Evolutionary conservation across 1,140 invertebrate species (phyloP).

Genomic region (Drosophila cardini): DNA sequence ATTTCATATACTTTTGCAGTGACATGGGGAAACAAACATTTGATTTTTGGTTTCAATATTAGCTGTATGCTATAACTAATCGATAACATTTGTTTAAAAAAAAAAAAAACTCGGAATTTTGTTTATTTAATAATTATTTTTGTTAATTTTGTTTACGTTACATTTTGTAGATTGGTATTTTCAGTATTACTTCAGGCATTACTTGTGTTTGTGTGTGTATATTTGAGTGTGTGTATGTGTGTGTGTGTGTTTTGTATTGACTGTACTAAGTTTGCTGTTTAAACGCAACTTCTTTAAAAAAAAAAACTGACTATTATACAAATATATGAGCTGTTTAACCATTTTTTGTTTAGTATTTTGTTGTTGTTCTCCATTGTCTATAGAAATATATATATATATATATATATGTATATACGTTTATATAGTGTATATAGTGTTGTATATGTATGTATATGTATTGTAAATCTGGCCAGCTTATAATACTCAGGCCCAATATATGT

Average conservation of each 20-base stretch:
- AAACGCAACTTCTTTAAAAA: conserved; percentile 5
- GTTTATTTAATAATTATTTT: conserved; percentile 25
- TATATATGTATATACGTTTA: conserved; percentile 36
- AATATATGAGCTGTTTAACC: conserved; percentile 37
- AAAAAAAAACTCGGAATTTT: conserved; percentile 35
- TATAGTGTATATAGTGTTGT: conserved; percentile 27
- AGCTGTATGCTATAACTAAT: conserved; percentile 53
- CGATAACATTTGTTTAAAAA: conserved; percentile 52
- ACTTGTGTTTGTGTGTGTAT: conserved; percentile 37
- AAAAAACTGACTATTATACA: conserved; percentile 51
- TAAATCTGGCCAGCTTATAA: conserved; percentile 32
- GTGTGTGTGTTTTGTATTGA: conserved; percentile 30
- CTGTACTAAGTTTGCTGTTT: conserved; percentile 38
- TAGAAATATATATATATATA: conserved; percentile 66
- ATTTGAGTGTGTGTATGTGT: conserved; percentile 36
- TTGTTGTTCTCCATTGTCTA: conserved; percentile 35
- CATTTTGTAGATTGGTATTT: conserved; percentile 28
- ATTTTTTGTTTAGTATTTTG: conserved; percentile 10
- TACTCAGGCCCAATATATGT: conserved; percentile 28
- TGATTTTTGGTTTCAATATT: conserved; percentile 27
- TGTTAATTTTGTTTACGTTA: conserved; percentile 18
- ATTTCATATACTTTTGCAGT: neutral
- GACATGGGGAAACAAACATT: conserved; percentile 21
- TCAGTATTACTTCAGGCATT: conserved; percentile 41
- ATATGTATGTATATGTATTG: conserved; percentile 48